Evolutionary conservation across 2,797 vertebrate genomes (phyloP), one percentile per base, ranked within the genome.

Genomic region (Brachymystax lenok): DNA sequence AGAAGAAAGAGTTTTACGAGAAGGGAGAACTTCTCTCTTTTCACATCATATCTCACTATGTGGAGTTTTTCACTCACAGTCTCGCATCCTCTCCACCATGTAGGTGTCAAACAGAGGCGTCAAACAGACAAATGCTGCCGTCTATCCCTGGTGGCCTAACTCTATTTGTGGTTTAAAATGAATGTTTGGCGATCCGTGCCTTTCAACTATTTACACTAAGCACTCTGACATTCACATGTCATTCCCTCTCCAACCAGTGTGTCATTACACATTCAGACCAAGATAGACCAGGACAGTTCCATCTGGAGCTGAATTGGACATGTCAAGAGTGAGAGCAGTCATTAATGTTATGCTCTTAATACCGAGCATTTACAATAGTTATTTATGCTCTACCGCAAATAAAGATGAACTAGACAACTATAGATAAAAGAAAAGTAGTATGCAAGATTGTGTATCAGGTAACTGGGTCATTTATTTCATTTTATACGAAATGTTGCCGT

Each of bases 1-100:
- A n/a, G n/a, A n/a, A 19, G 66, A 27, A 50, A 70, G 28, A 33
- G 54, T 19, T 16, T 3, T 46, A 59, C 59, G 35, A 16, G 21
- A 71, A 28, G 21, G 19, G 7, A 59, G 17, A 67, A 21, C 24
- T 69, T 71, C 40, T 85, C 61, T 76, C 24, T 78, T 82, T 84
- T 81, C 77, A 14, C 64, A 63, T 77, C 40, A 46, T 54, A 50
- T 19, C 52, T n/a, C n/a, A 19, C 54, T 17, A 6, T 59, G 16
- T 59, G 54, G 54, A 19, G 16, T 19, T 59, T 59, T 59, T 59
- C n/a, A 8, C 54, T 59, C n/a, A 19, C 52, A 4, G 5, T n/a
- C 54, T 17, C 24, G 12, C 21, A 74, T n/a, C 63, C 27, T 73
- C 33, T 70, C 67, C 51, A 24, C 52, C 52, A 54, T 59, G 54